phyloP scores from a whole-genome alignment of 1,140 invertebrate species.

The Heliconius nattereri region DNA sequence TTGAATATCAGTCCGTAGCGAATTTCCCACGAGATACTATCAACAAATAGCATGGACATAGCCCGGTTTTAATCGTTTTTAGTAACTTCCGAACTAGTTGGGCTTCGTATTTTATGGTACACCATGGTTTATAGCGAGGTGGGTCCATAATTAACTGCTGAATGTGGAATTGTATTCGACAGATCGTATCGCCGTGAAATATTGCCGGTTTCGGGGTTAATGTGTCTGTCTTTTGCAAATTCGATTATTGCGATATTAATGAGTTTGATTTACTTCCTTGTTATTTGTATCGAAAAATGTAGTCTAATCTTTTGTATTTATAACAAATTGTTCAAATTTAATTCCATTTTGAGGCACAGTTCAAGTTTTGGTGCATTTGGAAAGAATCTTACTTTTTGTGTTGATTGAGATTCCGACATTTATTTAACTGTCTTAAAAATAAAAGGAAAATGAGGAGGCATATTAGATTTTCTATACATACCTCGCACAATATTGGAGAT shows the following conservation, averaged over 20 bases:
- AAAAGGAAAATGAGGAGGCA: no score
- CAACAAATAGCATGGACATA: constrained; percentile 4
- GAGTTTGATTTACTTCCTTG: not conserved
- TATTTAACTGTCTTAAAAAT: no score
- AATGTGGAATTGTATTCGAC: constrained; percentile 38
- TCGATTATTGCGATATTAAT: constrained; percentile 22
- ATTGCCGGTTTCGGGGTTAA: constrained; percentile 19
- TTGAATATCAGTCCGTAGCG: not conserved
- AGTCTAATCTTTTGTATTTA: not conserved
- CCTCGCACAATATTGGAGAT: no score
- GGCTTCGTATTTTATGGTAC: constrained; percentile 7
- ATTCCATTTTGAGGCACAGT: no score
- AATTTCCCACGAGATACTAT: constrained; percentile 8
- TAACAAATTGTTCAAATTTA: no score
- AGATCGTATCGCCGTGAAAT: constrained; percentile 34
- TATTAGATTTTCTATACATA: no score
- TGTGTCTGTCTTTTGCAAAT: constrained; percentile 26
- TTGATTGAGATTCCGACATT: no score
- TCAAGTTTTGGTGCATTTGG: no score
- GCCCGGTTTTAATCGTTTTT: constrained; percentile 37
- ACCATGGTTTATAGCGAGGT: constrained; percentile 33
- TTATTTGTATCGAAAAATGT: not conserved
- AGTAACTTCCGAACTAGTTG: constrained; percentile 39
- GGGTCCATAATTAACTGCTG: constrained; percentile 37
- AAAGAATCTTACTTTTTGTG: no score